These are phyloP conservation scores for Ictalurus punctatus DNA, from an alignment of 2,113 vertebrate species.

Conservation along the genomic window DNA sequence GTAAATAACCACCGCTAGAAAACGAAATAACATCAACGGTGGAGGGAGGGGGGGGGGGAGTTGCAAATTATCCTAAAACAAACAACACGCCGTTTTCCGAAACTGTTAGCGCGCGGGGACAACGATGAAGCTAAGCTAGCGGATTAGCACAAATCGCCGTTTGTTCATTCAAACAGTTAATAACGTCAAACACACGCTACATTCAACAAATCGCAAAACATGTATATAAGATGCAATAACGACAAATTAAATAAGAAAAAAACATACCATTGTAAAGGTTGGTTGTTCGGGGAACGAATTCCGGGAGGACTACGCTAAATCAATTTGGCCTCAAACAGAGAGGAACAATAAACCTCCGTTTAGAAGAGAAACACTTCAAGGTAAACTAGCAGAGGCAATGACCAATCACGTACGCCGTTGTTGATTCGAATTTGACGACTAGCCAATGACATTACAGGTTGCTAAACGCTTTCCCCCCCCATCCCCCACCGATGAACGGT, in stretches of 20 bases:
- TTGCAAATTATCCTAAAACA: background rate
- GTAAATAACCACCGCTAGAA: background rate
- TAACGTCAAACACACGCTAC: background rate
- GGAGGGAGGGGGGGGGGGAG: too few relatives aligned
- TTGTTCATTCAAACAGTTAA: constrained; percentile 8
- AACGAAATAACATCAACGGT: background rate
- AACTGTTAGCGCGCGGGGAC: constrained; percentile 6
- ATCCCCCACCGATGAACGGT: constrained; percentile 68
- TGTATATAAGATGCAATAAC: background rate
- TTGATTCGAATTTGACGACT: constrained; percentile 66
- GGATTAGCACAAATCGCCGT: constrained; percentile 4
- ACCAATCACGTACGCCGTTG: constrained; percentile 65
- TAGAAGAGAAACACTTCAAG: constrained; percentile 63
- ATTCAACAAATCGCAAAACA: background rate
- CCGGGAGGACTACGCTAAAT: constrained; percentile 58
- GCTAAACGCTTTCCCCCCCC: constrained; percentile 54
- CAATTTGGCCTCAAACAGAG: constrained; percentile 70
- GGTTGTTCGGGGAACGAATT: constrained; percentile 61
- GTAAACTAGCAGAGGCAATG: constrained; percentile 58
- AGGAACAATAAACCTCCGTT: constrained; percentile 77
- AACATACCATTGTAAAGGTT: constrained; percentile 70
- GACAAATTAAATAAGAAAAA: background rate
- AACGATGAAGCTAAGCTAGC: constrained; percentile 19
- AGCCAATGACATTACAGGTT: constrained; percentile 64
- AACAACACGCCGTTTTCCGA: background rate